Conservation (phyloP, 1,140 invertebrate species). For the Drosophila albomicans region DNA sequence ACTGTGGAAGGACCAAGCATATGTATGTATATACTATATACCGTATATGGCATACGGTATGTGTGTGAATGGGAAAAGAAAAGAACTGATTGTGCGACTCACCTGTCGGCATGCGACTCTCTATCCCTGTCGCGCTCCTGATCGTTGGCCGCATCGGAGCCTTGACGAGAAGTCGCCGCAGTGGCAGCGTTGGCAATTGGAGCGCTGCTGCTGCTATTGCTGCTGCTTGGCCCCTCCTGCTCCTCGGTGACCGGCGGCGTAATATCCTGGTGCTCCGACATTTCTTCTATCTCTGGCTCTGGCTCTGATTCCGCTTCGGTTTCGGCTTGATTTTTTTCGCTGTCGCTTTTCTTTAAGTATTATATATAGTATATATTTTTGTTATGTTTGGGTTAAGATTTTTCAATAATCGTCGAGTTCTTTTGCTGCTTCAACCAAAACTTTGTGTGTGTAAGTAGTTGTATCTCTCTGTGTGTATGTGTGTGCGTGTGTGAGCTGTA, state of each 20-base stretch:
- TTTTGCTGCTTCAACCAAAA: slow-evolving; percentile 1
- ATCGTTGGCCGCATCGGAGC: slow-evolving; percentile 13
- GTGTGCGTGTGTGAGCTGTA: neutral
- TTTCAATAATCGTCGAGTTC: slow-evolving; percentile 4
- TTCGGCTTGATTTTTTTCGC: neutral
- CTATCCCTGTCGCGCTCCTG: slow-evolving; percentile 51
- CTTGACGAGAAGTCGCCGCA: neutral
- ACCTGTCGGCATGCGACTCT: slow-evolving; percentile 69
- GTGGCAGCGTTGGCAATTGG: neutral
- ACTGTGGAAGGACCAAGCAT: neutral
- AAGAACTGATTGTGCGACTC: slow-evolving; percentile 37
- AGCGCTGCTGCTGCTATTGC: slow-evolving; percentile 24
- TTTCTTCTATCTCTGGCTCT: neutral
- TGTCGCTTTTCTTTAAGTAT: neutral
- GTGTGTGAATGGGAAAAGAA: neutral
- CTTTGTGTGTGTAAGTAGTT: too few relatives aligned
- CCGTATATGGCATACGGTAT: neutral
- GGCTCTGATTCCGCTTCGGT: neutral
- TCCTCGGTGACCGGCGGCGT: slow-evolving; percentile 36
- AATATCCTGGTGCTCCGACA: slow-evolving; percentile 37
- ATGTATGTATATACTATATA: slow-evolving; percentile 6
- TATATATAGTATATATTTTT: neutral
- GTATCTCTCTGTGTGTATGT: neutral
- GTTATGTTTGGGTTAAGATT: neutral
- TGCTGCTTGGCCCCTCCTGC: slow-evolving; percentile 34